Percentiles rank a stretch among this genome's conserved stretches.
Evolutionary conservation across 1,140 invertebrate genomes (phyloP).

Genomic region (Diploscapter pachys): DNA sequence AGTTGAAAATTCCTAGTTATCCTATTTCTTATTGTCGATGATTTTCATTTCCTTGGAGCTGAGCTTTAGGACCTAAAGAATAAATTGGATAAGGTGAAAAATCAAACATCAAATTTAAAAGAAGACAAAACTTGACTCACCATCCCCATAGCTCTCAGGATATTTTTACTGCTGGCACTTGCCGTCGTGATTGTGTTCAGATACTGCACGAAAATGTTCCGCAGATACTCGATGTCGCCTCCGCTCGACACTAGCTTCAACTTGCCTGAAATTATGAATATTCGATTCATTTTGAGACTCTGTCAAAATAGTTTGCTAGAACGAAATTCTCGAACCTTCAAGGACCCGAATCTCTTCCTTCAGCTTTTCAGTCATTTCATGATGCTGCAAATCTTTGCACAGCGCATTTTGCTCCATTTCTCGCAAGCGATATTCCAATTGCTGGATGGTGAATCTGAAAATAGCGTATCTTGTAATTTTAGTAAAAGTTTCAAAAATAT

Average conservation of each 20-base stretch:
- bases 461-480: background rate
- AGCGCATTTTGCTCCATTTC: conserved; percentile 50
- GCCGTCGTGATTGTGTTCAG: conserved; percentile 30
- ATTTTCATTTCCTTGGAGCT: conserved; percentile 44
- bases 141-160: conserved; percentile 51
- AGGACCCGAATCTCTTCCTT: conserved; percentile 53
- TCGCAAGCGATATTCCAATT: conserved; percentile 48
- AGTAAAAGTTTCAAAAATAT: conserved; percentile 17
- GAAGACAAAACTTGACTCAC: background rate
- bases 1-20: background rate
- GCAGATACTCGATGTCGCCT: conserved; percentile 52
- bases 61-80: conserved; percentile 46
- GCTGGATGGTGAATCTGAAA: conserved; percentile 47
- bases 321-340: conserved; percentile 42
- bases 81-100: conserved; percentile 36
- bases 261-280: conserved; percentile 38
- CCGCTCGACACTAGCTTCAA: conserved; percentile 40
- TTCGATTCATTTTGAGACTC: background rate
- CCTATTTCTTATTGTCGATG: conserved; percentile 32
- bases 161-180: conserved; percentile 43
- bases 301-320: background rate
- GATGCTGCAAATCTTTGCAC: conserved; percentile 53
- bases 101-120: background rate
- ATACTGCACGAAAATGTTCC: conserved; percentile 56
- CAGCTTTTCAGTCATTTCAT: conserved; percentile 52